Conservation (phyloP, 2,113 vertebrate genomes). For the Oryzias celebensis region DNA sequence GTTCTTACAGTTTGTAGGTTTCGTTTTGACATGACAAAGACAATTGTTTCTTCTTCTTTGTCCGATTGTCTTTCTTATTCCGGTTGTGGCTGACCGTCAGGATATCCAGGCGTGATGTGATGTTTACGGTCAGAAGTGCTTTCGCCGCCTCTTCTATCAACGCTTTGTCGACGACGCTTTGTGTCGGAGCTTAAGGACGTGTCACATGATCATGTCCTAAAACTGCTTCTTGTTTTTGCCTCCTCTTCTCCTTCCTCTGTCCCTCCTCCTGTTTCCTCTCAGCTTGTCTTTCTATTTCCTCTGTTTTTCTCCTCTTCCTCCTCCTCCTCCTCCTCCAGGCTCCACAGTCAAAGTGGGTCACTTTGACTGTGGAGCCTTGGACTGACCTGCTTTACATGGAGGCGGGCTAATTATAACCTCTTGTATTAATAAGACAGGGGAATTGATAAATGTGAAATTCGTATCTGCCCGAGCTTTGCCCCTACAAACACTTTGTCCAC, state of each 20-base stretch:
- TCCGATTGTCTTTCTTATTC: too few species aligned
- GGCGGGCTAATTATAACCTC: constrained; percentile 77
- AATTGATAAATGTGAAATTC: constrained; percentile 70
- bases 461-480: background rate
- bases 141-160: background rate
- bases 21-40: too few species aligned
- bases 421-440: constrained; percentile 71
- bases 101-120: constrained; percentile 1
- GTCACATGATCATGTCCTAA: constrained; percentile 21
- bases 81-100: too few species aligned
- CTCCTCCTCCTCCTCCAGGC: constrained; percentile 35
- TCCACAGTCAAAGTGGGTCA: constrained; percentile 72
- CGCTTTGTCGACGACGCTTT: constrained; percentile 4
- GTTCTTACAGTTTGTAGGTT: too few species aligned
- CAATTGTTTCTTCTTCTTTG: too few species aligned
- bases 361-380: constrained; percentile 62
- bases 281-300: background rate
- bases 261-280: background rate
- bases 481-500: too few species aligned
- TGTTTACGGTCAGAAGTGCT: background rate
- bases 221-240: constrained; percentile 11
- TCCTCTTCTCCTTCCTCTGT: constrained; percentile 1
- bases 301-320: constrained; percentile 1
- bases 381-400: constrained; percentile 76
- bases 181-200: constrained; percentile 3